Conservation (phyloP, 2,888 invertebrate species). For the Eilema sororculum region DNA sequence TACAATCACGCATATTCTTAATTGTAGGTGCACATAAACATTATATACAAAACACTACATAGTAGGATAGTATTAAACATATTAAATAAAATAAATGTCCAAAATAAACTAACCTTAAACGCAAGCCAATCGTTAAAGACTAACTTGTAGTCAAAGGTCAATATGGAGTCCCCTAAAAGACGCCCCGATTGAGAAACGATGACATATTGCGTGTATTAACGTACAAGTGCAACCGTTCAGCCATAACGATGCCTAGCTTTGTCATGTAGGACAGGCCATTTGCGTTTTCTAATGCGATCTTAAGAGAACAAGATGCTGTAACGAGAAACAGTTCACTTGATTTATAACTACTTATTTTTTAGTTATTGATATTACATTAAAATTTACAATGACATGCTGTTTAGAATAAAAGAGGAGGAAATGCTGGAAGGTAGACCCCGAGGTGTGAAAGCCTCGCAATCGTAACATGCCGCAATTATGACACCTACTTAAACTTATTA, state of each 20-base stretch:
- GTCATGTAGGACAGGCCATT: slow-evolving; percentile 38
- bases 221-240: slow-evolving; percentile 18
- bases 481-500: too few species aligned
- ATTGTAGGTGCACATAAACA: too few species aligned
- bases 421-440: too few species aligned
- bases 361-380: background rate
- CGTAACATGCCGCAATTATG: too few species aligned
- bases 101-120: background rate
- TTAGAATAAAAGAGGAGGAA: too few species aligned
- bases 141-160: background rate
- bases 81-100: background rate
- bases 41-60: too few species aligned
- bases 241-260: slow-evolving; percentile 40
- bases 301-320: slow-evolving; percentile 26
- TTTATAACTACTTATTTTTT: slow-evolving; percentile 15
- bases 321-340: slow-evolving; percentile 19
- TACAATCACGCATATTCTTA: background rate
- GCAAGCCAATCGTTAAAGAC: background rate
- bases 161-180: background rate
- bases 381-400: background rate
- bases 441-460: too few species aligned
- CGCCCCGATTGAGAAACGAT: background rate
- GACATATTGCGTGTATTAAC: slow-evolving; percentile 8
- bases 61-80: too few species aligned
- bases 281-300: slow-evolving; percentile 38